Percentiles rank a stretch among this genome's conserved stretches.
Conservation (phyloP, 2,113 vertebrate species). For the Semicossyphus pulcher region DNA sequence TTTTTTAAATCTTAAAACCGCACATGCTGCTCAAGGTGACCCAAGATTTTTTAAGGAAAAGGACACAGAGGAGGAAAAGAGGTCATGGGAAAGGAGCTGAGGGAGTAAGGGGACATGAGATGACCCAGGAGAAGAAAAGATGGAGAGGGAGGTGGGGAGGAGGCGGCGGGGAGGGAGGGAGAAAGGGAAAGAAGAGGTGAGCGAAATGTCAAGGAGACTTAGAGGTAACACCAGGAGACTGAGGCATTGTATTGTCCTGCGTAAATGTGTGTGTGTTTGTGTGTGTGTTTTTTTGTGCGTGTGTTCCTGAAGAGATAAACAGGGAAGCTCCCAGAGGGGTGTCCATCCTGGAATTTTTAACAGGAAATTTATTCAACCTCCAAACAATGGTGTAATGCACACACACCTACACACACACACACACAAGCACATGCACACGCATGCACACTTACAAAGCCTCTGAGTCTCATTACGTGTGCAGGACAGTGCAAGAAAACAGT, state of each 20-base stretch:
- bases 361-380: conserved; percentile 72
- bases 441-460: conserved; percentile 14
- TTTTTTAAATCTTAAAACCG: too few species aligned
- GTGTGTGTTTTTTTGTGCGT: conserved; percentile 25
- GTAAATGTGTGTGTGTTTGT: not conserved
- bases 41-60: conserved; percentile 15
- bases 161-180: not conserved
- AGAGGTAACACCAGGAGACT: conserved; percentile 52
- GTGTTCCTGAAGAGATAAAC: conserved; percentile 69
- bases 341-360: conserved; percentile 77
- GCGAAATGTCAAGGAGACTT: conserved; percentile 74
- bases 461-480: conserved; percentile 17
- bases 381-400: conserved; percentile 71
- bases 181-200: conserved; percentile 50
- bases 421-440: conserved; percentile 9
- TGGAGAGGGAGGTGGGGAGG: conserved; percentile 8
- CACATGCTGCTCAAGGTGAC: conserved; percentile 41
- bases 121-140: conserved; percentile 49
- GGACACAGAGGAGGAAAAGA: conserved; percentile 46
- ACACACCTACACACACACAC: conserved; percentile 1
- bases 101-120: conserved; percentile 25
- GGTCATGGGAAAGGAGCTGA: conserved; percentile 62
- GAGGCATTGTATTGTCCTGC: conserved; percentile 21
- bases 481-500: conserved; percentile 25
- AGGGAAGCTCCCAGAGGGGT: conserved; percentile 68